Conservation (phyloP, 2,113 vertebrate species). For the Xyliphius kryptos region DNA sequence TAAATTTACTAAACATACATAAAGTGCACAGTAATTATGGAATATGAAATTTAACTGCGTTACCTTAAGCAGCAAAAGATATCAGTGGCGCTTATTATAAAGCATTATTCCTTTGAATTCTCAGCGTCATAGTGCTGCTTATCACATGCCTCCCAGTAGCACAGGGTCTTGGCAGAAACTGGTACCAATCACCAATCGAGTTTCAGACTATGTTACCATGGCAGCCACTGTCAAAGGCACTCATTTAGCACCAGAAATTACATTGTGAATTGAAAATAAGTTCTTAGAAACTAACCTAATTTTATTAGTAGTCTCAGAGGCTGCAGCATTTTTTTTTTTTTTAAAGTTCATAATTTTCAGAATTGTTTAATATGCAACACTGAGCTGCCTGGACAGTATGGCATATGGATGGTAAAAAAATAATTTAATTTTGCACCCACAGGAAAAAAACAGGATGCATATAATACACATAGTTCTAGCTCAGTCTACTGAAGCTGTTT, state of each 20-base stretch:
- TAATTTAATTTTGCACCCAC: neutral
- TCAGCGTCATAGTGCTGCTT: slow-evolving; percentile 48
- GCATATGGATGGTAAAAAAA: neutral
- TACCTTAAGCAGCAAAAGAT: slow-evolving; percentile 42
- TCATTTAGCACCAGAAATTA: slow-evolving; percentile 64
- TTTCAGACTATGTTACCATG: slow-evolving; percentile 73
- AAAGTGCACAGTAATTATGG: too few relatives aligned
- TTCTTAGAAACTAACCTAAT: slow-evolving; percentile 26
- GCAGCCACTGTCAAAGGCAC: slow-evolving; percentile 67
- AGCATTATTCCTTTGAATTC: slow-evolving; percentile 28
- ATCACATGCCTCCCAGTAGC: slow-evolving; percentile 58
- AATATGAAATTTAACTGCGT: neutral
- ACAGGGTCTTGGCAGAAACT: slow-evolving; percentile 65
- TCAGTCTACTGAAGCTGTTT: too few relatives aligned
- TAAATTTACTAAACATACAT: too few relatives aligned
- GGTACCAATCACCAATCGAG: slow-evolving; percentile 66
- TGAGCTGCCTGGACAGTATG: too few relatives aligned
- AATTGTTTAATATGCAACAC: too few relatives aligned
- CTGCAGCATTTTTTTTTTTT: neutral
- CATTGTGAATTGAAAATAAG: slow-evolving; percentile 61
- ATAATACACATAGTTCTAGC: too few relatives aligned
- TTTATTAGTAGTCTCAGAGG: neutral
- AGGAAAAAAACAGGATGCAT: too few relatives aligned
- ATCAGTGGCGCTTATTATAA: slow-evolving; percentile 40
- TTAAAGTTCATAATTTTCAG: neutral